phyloP scores from a whole-genome alignment of 1,140 invertebrate species.

The Meteorus sp. region DNA sequence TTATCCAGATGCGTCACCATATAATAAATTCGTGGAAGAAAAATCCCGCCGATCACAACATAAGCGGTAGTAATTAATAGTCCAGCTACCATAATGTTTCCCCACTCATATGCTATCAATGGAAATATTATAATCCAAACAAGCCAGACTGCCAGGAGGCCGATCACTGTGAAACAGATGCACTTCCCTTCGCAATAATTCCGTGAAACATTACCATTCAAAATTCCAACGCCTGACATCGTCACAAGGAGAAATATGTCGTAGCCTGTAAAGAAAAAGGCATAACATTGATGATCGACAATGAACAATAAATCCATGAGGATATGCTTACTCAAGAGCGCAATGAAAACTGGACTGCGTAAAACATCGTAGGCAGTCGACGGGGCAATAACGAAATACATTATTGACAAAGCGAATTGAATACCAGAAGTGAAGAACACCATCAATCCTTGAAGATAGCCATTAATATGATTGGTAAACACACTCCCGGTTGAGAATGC shows the following conservation, averaged over 20 bases:
- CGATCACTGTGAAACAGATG: constrained; percentile 59
- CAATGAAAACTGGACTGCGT: constrained; percentile 43
- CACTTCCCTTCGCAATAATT: constrained; percentile 66
- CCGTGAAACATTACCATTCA: constrained; percentile 59
- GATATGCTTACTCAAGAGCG: constrained; percentile 42
- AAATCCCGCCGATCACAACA: constrained; percentile 59
- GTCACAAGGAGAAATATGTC: constrained; percentile 62
- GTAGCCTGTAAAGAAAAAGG: constrained; percentile 55
- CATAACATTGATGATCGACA: not conserved
- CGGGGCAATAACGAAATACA: constrained; percentile 47
- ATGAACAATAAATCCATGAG: constrained; percentile 2
- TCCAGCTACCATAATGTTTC: constrained; percentile 56
- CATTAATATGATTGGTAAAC: constrained; percentile 66
- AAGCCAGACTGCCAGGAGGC: constrained; percentile 60
- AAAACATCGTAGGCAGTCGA: constrained; percentile 37
- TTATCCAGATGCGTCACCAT: constrained; percentile 56
- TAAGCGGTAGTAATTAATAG: constrained; percentile 58
- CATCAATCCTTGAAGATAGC: constrained; percentile 61
- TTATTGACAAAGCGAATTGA: constrained; percentile 57
- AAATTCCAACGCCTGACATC: constrained; percentile 58
- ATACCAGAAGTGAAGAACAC: constrained; percentile 63
- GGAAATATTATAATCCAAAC: constrained; percentile 61
- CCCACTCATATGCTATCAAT: constrained; percentile 49
- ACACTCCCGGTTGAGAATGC: constrained; percentile 62
- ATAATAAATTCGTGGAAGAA: constrained; percentile 64